A percentile compares a stretch with the other conserved stretches of the same genome.
Evolutionary conservation across 2,888 invertebrate genomes (phyloP).

Genomic region (Psylliodes chrysocephalus): DNA sequence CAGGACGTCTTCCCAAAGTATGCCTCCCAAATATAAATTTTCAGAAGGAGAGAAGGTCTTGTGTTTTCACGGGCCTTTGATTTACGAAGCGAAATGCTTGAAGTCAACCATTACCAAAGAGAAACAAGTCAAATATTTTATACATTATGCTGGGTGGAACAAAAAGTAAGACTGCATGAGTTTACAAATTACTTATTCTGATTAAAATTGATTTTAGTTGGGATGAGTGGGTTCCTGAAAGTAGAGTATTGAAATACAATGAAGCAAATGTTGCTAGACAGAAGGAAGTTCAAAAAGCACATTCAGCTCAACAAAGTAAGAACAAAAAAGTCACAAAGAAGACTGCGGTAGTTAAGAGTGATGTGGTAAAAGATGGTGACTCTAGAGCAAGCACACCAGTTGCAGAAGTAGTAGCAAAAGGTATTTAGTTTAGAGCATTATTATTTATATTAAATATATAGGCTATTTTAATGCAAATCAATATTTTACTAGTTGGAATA

Average conservation of each 20-base stretch:
- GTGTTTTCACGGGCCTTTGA: conserved; percentile 95
- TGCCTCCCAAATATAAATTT: conserved; percentile 59
- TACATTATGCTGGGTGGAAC: conserved; percentile 98
- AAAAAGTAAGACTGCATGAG: conserved; percentile 79
- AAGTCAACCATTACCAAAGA: conserved; percentile 85
- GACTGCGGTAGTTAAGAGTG: conserved; percentile 51
- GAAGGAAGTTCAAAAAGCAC: conserved; percentile 85
- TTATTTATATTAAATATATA: too few species aligned
- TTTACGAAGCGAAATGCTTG: conserved; percentile 96
- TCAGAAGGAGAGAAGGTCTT: conserved; percentile 80
- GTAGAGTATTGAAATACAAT: conserved; percentile 88
- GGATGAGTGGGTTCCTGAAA: conserved; percentile 94
- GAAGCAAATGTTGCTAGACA: conserved; percentile 89
- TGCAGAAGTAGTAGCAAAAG: conserved; percentile 45
- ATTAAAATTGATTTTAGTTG: conserved; percentile 69
- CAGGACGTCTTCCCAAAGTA: conserved; percentile 32
- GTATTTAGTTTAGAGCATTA: too few species aligned
- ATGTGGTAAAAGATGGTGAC: conserved; percentile 64
- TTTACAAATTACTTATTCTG: neutral
- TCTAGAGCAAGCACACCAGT: conserved; percentile 75
- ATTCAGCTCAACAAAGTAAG: conserved; percentile 75
- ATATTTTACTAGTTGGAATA: too few species aligned
- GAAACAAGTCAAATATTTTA: conserved; percentile 88
- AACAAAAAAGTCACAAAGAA: conserved; percentile 68
- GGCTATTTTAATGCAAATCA: too few species aligned